phyloP scores from a whole-genome alignment of 2,888 invertebrate genomes.

The Acanthosepion lycidas region DNA sequence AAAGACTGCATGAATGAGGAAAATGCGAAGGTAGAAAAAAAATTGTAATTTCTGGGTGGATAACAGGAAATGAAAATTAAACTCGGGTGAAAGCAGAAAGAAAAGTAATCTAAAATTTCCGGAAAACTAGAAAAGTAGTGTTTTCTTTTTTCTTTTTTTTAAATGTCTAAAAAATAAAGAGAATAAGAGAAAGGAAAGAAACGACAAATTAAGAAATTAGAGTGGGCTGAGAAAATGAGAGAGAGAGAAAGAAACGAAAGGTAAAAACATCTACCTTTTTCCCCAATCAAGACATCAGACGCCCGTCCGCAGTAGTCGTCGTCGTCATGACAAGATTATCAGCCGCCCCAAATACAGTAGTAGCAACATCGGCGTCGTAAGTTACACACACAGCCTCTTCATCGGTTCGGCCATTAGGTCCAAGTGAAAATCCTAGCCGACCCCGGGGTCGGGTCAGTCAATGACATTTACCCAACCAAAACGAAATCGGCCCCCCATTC shows the following conservation, averaged over 20 bases:
- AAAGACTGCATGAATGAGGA: background rate
- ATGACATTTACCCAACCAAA: background rate
- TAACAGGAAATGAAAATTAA: too few relatives aligned
- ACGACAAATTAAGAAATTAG: background rate
- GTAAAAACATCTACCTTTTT: background rate
- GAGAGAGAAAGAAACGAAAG: background rate
- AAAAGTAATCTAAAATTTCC: too few relatives aligned
- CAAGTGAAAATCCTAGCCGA: background rate
- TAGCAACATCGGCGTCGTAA: background rate
- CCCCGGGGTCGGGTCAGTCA: background rate
- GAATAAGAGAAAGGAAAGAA: background rate
- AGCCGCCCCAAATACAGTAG: background rate
- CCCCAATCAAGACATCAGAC: background rate
- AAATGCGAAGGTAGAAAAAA: too few relatives aligned
- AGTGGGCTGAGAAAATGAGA: background rate
- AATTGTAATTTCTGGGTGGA: too few relatives aligned
- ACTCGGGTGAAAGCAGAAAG: too few relatives aligned
- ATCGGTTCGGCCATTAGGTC: background rate
- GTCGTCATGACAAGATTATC: background rate
- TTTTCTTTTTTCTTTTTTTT: too few relatives aligned
- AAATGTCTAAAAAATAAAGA: background rate
- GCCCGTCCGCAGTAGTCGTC: background rate
- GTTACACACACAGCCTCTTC: background rate
- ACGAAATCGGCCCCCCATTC: background rate
- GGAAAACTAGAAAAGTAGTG: too few relatives aligned